These are phyloP conservation scores for Aquatica leii DNA, from an alignment of 2,888 invertebrate species.

Conservation along the genomic window DNA sequence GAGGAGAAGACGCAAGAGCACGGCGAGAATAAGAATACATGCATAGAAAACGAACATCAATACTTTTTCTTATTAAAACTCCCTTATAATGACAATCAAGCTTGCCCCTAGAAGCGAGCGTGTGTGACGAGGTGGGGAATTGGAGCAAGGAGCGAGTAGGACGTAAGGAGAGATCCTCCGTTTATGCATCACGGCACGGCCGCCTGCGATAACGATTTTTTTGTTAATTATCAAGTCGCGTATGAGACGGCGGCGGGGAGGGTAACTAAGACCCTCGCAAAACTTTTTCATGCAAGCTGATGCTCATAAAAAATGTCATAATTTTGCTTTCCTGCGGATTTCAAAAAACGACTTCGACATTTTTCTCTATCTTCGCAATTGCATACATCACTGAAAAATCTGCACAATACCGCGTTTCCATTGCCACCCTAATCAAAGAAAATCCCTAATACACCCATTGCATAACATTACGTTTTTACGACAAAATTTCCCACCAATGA, in stretches of 20 bases:
- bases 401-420: neutral
- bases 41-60: conserved; percentile 62
- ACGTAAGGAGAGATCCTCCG: conserved; percentile 56
- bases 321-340: conserved; percentile 28
- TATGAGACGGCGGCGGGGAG: conserved; percentile 50
- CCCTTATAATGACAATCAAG: conserved; percentile 61
- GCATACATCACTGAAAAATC: too few relatives aligned
- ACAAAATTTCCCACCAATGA: neutral
- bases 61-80: conserved; percentile 62
- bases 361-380: conserved; percentile 2
- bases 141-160: conserved; percentile 39
- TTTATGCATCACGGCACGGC: conserved; percentile 60
- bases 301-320: conserved; percentile 40
- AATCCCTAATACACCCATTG: conserved; percentile 1
- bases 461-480: too few relatives aligned
- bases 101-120: conserved; percentile 53
- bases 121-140: conserved; percentile 43
- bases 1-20: conserved; percentile 45
- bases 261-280: conserved; percentile 43
- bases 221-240: conserved; percentile 64
- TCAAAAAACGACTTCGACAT: conserved; percentile 7
- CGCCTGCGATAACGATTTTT: conserved; percentile 63
- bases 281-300: conserved; percentile 44
- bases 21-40: conserved; percentile 60
- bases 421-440: conserved; percentile 4